Percentiles rank a stretch among this genome's conserved stretches.
phyloP scores from a whole-genome alignment of 2,113 vertebrate species.

The Hippocampus guttulatus region DNA sequence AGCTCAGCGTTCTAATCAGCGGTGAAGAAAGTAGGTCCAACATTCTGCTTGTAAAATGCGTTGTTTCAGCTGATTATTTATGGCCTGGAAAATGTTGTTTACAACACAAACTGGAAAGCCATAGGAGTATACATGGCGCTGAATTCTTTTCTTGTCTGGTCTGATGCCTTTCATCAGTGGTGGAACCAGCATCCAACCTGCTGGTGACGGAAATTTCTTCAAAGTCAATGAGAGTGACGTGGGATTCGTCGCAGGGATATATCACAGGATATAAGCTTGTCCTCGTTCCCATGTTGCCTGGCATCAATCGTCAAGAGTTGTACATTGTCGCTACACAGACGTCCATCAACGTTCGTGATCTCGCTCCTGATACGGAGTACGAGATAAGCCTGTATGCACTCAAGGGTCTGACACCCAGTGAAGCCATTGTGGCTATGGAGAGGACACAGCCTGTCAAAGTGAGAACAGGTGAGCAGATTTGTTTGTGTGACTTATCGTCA shows the following conservation, averaged over 20 bases:
- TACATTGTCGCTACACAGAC: slow-evolving; percentile 85
- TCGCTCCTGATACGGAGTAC: slow-evolving; percentile 90
- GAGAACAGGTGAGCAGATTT: slow-evolving; percentile 80
- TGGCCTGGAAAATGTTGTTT: not conserved
- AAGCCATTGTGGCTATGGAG: slow-evolving; percentile 82
- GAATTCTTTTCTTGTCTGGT: not conserved
- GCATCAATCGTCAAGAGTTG: slow-evolving; percentile 83
- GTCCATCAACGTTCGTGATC: slow-evolving; percentile 84
- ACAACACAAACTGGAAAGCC: not conserved
- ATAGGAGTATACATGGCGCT: not conserved
- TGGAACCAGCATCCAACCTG: slow-evolving; percentile 86
- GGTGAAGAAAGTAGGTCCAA: slow-evolving; percentile 87
- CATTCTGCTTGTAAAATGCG: not conserved
- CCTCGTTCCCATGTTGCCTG: slow-evolving; percentile 83
- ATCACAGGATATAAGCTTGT: slow-evolving; percentile 91
- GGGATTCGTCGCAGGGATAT: slow-evolving; percentile 82
- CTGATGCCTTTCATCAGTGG: slow-evolving; percentile 70
- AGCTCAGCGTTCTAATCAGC: slow-evolving; percentile 82
- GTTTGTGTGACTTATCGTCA: not conserved
- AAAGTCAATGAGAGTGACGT: slow-evolving; percentile 87
- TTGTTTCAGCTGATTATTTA: not conserved
- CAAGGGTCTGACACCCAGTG: slow-evolving; percentile 87
- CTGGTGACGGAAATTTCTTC: slow-evolving; percentile 86
- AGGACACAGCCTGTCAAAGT: slow-evolving; percentile 92
- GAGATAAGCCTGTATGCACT: slow-evolving; percentile 89